A percentile compares a stretch with the other conserved stretches of the same genome.
These are phyloP conservation scores for Apteryx mantelli DNA, from an alignment of 2,113 vertebrate genomes.

Conservation along the genomic window DNA sequence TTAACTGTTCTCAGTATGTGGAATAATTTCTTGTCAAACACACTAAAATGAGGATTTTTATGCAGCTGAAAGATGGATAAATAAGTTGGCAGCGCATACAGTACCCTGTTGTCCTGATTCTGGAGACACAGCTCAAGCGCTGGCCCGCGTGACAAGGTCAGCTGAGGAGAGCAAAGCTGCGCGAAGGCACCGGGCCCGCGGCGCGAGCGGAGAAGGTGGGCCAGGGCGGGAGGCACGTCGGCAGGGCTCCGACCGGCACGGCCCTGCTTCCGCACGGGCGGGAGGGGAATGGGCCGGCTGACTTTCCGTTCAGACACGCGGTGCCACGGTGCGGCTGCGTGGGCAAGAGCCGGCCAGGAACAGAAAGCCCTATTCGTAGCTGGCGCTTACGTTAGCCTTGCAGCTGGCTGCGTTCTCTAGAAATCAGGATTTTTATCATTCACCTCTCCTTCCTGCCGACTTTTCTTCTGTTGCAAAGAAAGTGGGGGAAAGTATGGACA, in stretches of 20 bases:
- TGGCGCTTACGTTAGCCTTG: fast-evolving
- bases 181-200: neutral
- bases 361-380: fast-evolving
- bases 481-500: neutral
- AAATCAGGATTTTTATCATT: neutral
- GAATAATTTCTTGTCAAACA: fast-evolving
- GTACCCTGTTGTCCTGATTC: fast-evolving
- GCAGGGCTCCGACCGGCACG: no score
- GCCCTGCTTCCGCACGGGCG: no score
- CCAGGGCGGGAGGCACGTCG: neutral
- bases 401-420: neutral
- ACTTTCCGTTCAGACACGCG: neutral
- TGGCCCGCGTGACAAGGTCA: neutral
- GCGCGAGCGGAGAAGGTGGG: neutral
- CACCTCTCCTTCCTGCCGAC: neutral
- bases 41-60: neutral
- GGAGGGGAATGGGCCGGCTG: neutral
- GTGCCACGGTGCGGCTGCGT: neutral
- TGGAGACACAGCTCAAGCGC: neutral
- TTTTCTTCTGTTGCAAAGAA: neutral
- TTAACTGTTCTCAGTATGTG: fast-evolving
- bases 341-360: neutral
- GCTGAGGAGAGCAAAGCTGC: neutral
- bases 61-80: fast-evolving
- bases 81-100: fast-evolving